Conservation (phyloP, 2,888 invertebrate genomes). For the Anagyrus pseudococci region DNA sequence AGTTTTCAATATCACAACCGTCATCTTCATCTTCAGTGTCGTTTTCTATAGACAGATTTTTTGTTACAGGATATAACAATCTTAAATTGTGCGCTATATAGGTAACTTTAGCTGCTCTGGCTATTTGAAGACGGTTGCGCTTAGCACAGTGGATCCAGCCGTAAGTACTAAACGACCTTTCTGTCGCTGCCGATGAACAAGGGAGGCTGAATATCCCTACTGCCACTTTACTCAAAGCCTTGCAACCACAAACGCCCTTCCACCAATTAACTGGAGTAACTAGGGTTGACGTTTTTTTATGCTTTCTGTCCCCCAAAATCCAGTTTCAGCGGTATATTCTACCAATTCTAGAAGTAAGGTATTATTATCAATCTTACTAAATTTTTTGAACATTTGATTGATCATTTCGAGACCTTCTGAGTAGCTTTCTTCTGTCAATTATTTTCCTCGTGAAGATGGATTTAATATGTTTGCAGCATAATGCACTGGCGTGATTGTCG, state of each 20-base stretch:
- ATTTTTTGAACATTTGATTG: not conserved
- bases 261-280: constrained; percentile 1
- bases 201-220: not conserved
- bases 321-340: not conserved
- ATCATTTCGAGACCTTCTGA: not conserved
- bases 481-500: constrained; percentile 30
- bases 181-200: not conserved
- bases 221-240: not conserved
- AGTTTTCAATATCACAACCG: too few species aligned
- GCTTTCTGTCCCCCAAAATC: not conserved
- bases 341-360: not conserved
- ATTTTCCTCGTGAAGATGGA: constrained; percentile 23
- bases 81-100: constrained; percentile 4
- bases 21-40: too few species aligned
- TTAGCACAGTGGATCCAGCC: constrained; percentile 1
- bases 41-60: too few species aligned
- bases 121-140: not conserved
- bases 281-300: not conserved
- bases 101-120: not conserved
- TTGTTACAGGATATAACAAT: not conserved
- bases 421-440: not conserved
- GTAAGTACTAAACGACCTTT: not conserved
- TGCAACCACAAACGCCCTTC: not conserved
- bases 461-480: constrained; percentile 35
- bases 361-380: not conserved